phyloP scores from a whole-genome alignment of 2,888 invertebrate genomes.

The Beris morrisii region DNA sequence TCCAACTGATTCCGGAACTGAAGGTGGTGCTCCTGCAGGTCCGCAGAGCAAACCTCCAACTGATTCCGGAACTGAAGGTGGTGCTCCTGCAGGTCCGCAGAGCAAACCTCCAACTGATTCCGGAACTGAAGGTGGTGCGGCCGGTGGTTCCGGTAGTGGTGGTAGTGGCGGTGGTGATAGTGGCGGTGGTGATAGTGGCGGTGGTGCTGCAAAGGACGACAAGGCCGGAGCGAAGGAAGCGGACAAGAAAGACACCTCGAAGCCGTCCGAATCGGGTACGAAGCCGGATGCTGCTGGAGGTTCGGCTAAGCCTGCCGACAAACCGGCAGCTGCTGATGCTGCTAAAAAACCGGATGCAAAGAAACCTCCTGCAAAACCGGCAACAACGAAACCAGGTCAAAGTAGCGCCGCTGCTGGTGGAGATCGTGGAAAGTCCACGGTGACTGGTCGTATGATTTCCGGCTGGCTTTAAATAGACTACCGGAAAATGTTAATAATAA shows the following conservation, averaged over 20 bases:
- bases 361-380: slow-evolving; percentile 47
- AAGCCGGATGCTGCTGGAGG: slow-evolving; percentile 28
- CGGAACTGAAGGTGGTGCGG: neutral
- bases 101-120: slow-evolving; percentile 27
- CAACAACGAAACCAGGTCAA: slow-evolving; percentile 52
- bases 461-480: slow-evolving; percentile 67
- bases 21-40: too few relatives aligned
- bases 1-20: neutral
- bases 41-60: slow-evolving; percentile 21
- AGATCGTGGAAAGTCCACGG: slow-evolving; percentile 70
- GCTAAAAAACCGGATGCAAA: slow-evolving; percentile 33
- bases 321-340: slow-evolving; percentile 41
- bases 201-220: neutral
- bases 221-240: slow-evolving; percentile 20
- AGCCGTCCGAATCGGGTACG: slow-evolving; percentile 4
- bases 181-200: neutral
- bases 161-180: neutral
- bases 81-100: neutral
- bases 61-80: too few relatives aligned
- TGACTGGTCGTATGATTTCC: slow-evolving; percentile 71
- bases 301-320: slow-evolving; percentile 44
- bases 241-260: slow-evolving; percentile 27
- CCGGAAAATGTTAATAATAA: too few relatives aligned
- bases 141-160: neutral
- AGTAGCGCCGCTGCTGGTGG: slow-evolving; percentile 57